Evolutionary conservation across 2,888 invertebrate species (phyloP).

Genomic region (Andrena bucephala): DNA sequence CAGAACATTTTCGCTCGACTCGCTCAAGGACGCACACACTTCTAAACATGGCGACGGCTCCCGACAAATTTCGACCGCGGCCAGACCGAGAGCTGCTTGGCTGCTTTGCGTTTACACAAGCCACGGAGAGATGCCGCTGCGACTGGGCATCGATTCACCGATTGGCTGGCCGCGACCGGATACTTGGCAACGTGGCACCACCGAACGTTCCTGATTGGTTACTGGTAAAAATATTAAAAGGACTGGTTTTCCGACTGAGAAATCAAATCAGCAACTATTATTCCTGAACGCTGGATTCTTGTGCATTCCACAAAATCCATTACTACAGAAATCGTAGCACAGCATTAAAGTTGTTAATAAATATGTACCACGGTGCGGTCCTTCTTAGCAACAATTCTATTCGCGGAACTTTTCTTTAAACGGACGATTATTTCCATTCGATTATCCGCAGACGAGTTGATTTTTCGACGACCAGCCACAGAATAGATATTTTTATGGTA

Average conservation of each 20-base stretch:
- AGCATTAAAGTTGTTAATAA: not conserved
- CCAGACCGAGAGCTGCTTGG: slow-evolving; percentile 68
- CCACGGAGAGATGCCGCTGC: slow-evolving; percentile 69
- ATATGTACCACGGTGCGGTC: not conserved
- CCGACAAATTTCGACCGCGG: slow-evolving; percentile 80
- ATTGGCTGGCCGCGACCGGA: slow-evolving; percentile 78
- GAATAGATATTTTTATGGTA: not conserved
- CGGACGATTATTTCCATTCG: not conserved
- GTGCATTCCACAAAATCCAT: slow-evolving; percentile 25
- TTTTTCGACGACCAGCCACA: not conserved
- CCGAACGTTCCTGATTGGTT: slow-evolving; percentile 79
- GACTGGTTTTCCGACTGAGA: slow-evolving; percentile 66
- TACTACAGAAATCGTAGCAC: not conserved
- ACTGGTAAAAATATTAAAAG: slow-evolving; percentile 65
- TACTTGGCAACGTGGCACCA: slow-evolving; percentile 86
- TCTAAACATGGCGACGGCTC: slow-evolving; percentile 87
- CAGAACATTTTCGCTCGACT: slow-evolving; percentile 84
- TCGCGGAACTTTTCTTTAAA: not conserved
- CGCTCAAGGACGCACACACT: slow-evolving; percentile 84
- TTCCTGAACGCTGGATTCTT: slow-evolving; percentile 21
- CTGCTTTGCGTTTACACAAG: slow-evolving; percentile 71
- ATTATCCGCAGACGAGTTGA: not conserved
- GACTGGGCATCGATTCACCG: slow-evolving; percentile 67
- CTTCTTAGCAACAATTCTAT: not conserved
- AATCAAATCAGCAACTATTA: slow-evolving; percentile 77